Base-by-base conservation (phyloP, 2,113 vertebrate genomes). In the Nannobrachium achirus region DNA sequence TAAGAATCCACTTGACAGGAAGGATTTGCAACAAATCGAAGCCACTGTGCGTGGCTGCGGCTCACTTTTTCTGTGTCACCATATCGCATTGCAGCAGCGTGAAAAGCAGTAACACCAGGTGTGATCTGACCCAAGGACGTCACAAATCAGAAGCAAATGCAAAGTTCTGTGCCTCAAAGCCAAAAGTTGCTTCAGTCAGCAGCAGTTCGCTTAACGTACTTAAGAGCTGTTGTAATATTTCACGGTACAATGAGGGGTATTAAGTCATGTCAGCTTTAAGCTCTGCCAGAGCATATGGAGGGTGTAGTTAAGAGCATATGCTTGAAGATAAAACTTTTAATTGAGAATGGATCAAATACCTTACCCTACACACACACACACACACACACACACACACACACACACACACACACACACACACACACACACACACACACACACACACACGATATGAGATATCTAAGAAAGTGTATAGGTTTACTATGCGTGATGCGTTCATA, bases 401-500 rank as follows among this genome's bases (percentile, higher is more conserved):
- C 45, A 48, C n/a, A 14, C 9, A 48, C 14, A 6, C 9, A 48
- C 45, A 48, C 11, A 13, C 13, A 50, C 11, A 6, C 6, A 9
- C n/a, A 18, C n/a, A 6, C 15, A 51, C n/a, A 51, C 53, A 56
- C 53, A 51, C 63, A 64, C 63, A 46, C 19, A 56, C 20, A 13
- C 70, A 48, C 59, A 67, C 61, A 79, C 41, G 56, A n/a, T n/a
- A n/a, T n/a, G n/a, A n/a, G n/a, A n/a, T n/a, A n/a, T n/a, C n/a
- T 55, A 44, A 60, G 14, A 51, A 59, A 52, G 66, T 72, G 78
- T 76, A 76, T 61, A 73, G 71, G 20, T 40, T 69, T 73, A 44
- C 81, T 75, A 73, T 82, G 57, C 45, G 81, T 71, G 48, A 58
- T 6, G 2, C 63, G 64, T 66, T 82, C 81, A 81, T 13, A 56